Evolutionary conservation across 2,113 vertebrate species (phyloP).

Genomic region (Leucopternis melanops): DNA sequence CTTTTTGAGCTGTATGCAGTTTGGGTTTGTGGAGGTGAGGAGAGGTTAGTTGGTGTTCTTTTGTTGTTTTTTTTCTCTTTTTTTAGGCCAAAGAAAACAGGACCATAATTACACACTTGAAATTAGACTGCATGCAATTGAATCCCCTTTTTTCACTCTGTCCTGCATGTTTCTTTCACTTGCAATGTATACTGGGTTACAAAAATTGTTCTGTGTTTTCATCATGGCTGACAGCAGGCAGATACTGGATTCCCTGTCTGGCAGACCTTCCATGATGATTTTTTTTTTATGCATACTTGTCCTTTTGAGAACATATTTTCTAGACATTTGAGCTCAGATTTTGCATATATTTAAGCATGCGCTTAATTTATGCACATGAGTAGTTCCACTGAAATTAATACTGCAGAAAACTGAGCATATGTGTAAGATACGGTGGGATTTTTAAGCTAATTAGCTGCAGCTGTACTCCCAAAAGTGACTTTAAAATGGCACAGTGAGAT

Average conservation of each 20-base stretch:
- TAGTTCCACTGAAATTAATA: conserved; percentile 62
- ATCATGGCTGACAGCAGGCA: conserved; percentile 44
- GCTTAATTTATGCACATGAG: conserved; percentile 57
- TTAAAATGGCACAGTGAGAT: background rate
- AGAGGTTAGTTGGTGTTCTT: conserved; percentile 14
- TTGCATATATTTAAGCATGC: conserved; percentile 63
- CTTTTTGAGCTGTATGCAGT: conserved; percentile 31
- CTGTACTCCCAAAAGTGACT: background rate
- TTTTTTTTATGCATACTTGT: conserved; percentile 9
- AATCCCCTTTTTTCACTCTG: conserved; percentile 59
- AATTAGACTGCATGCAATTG: conserved; percentile 72
- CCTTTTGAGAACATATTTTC: conserved; percentile 50
- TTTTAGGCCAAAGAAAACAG: conserved; percentile 71
- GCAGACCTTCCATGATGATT: conserved; percentile 15
- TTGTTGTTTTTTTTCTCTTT: background rate
- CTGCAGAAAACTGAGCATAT: conserved; percentile 53
- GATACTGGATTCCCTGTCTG: background rate
- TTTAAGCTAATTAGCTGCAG: conserved; percentile 24
- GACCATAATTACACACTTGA: conserved; percentile 74
- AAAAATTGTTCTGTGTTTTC: conserved; percentile 56
- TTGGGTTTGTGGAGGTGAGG: conserved; percentile 47
- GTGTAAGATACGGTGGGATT: conserved; percentile 38
- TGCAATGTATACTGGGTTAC: conserved; percentile 67
- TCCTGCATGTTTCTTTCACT: conserved; percentile 69
- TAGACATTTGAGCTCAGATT: conserved; percentile 41